phyloP scores from a whole-genome alignment of 1,140 invertebrate species.

The Brachystomella parvula region DNA sequence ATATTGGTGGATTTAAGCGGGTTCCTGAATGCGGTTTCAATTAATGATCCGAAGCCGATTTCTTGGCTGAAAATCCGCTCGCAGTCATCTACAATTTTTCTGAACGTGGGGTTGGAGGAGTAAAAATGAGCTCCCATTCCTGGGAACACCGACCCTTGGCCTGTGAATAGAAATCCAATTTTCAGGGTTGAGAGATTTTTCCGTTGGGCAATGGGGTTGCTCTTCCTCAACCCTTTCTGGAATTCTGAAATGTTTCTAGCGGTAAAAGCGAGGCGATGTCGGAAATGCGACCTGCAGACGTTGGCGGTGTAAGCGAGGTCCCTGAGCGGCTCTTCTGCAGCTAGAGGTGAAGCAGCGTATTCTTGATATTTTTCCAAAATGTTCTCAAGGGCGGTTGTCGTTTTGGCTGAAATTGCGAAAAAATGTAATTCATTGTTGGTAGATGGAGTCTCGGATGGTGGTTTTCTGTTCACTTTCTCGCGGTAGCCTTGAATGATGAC shows the following conservation, averaged over 20 bases:
- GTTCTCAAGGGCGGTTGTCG: neutral
- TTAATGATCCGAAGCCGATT: neutral
- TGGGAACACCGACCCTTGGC: neutral
- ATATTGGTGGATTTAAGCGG: neutral
- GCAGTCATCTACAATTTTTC: neutral
- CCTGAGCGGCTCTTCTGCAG: neutral
- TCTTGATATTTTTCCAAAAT: neutral
- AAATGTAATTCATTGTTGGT: neutral
- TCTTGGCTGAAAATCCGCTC: neutral
- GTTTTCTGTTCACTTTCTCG: too few species aligned
- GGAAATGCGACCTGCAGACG: neutral
- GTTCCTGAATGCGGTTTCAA: neutral
- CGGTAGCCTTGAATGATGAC: slow-evolving; percentile 14
- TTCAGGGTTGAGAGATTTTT: neutral
- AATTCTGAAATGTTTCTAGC: neutral
- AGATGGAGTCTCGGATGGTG: neutral
- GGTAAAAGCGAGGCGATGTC: neutral
- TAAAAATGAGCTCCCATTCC: slow-evolving; percentile 10
- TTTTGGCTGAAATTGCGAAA: neutral
- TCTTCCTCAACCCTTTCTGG: neutral
- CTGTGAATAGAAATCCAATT: slow-evolving; percentile 8
- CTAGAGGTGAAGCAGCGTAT: neutral
- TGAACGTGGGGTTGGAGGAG: neutral
- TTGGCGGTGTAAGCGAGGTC: neutral
- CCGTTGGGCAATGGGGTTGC: too few species aligned